Base-by-base conservation (phyloP, 2,888 invertebrate species). In the Cheilosia soror region DNA sequence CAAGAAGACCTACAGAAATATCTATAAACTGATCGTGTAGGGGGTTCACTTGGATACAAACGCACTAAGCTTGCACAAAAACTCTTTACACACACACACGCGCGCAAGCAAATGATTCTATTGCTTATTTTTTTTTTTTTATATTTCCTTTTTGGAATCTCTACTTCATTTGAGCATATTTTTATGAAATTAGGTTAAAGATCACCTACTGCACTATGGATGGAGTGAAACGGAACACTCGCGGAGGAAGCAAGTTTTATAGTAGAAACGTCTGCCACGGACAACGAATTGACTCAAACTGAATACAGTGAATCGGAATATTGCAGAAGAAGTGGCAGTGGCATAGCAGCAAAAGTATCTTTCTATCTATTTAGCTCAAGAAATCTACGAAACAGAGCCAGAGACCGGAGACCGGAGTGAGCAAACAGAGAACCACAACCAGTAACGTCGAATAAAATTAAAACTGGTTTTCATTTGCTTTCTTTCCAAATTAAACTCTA, bases 381-480 rank as follows among this genome's bases (percentile, higher is more conserved):
- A 79, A 65, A 79, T 75, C 63, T 78, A 75, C 53, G 63, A 65
- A 73, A 65, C 62, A 25, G 13, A 62, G 60, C 20, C 20, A 2
- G 20, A 37, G 37, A 37, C 37, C 37, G 37, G 37, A 37, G 37
- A 20, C 11, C 57, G n/a, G 27, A 53, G 73, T 37, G 57, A 65
- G 29, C 13, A 40, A 55, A 53, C 63, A 62, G 69, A 60, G 51
- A 73, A 66, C 60, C 75, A 60, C 44, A 73, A 66, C 60, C 75
- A 84, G 63, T 80, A 80, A 79, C 68, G 79, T 69, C 65, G 68
- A 75, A 68, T 47, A 75, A 76, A 71, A 66, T 69, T 60, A 68
- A 85, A 85, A 85, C 85, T 85, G 85, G 85, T 85, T 85, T 84
- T 76, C 66, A 71, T 76, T 77, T 85, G 85, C 81, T 85, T 85